Evolutionary conservation across 2,113 vertebrate genomes (phyloP), one percentile per base, ranked within the genome.

Genomic region (Mixornis gularis): DNA sequence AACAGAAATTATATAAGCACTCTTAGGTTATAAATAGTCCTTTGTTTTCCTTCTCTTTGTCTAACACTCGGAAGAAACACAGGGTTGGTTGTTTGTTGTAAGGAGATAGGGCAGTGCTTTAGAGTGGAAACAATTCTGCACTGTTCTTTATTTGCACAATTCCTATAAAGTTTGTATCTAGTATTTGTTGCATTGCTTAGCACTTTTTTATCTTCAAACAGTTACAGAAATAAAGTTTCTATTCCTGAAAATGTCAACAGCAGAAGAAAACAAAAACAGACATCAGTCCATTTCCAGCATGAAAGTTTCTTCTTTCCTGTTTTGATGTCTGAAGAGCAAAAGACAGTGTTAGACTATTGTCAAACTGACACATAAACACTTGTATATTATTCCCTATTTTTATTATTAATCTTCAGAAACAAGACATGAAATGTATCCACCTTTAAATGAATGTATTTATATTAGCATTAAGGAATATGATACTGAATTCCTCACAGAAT

Each of bases 1-100:
- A 83, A 41, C 83, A 92, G 79, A 92, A 96, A 87, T 95, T 96
- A 95, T 83, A 66, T 94, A 93, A 96, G 80, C 41, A 64, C 56
- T 74, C 66, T 69, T 53, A 83, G 69, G 53, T 93, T 95, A 90
- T 94, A 85, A 94, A 95, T 89, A 93, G 69, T 84, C 93, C 29
- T 94, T 93, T 94, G 73, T 94, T 95, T 95, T 93, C 63, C 85
- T 90, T 86, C 82, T 96, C 63, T 91, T 93, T 94, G 68, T 91
- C 80, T 86, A 93, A 56, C 86, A 25, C 60, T 92, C 32, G 20
- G 82, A 81, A 89, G 85, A 97, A 96, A 96, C 90, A 95, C 68
- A 79, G 89, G 56, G 55, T 79, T 93, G 17, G 43, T 91, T 96
- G 72, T 93, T 96, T 88, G 80, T 88, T 93, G 72, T 64, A 76